These are phyloP conservation scores for Zonotrichia leucophrys DNA, from an alignment of 2,113 vertebrate genomes.

Conservation along the genomic window DNA sequence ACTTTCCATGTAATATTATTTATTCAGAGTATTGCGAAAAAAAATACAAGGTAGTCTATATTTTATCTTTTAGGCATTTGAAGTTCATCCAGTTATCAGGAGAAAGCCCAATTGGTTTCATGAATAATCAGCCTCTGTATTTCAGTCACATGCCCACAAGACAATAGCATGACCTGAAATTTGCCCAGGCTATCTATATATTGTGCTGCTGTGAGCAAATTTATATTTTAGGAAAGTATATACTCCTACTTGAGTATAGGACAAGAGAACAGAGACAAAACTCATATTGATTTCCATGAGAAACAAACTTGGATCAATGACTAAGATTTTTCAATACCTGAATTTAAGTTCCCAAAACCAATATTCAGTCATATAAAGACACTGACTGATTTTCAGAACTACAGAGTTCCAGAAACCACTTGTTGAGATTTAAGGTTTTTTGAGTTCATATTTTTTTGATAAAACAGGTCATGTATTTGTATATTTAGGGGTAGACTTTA, in stretches of 20 bases:
- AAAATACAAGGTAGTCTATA: not conserved
- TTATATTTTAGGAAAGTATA: not conserved
- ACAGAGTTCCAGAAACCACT: not conserved
- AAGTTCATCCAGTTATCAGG: not conserved
- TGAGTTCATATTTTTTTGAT: not conserved
- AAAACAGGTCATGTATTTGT: not conserved
- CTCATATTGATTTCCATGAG: not conserved
- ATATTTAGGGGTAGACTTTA: not conserved
- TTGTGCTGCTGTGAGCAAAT: not conserved
- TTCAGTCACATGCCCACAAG: not conserved
- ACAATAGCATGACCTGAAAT: not conserved
- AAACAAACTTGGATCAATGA: not conserved
- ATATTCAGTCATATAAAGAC: not conserved
- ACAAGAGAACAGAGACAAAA: not conserved
- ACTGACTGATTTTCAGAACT: not conserved
- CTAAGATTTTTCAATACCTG: not conserved
- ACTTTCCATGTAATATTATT: not conserved
- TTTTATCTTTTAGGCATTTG: not conserved
- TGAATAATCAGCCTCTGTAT: not conserved
- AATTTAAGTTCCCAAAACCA: not conserved
- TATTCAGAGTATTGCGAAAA: not conserved
- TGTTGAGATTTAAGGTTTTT: not conserved
- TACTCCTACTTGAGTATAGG: not conserved
- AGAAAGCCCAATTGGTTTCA: not conserved
- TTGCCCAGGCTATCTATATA: not conserved